Base-by-base conservation (phyloP, 2,888 invertebrate genomes). In the Elmis aenea region DNA sequence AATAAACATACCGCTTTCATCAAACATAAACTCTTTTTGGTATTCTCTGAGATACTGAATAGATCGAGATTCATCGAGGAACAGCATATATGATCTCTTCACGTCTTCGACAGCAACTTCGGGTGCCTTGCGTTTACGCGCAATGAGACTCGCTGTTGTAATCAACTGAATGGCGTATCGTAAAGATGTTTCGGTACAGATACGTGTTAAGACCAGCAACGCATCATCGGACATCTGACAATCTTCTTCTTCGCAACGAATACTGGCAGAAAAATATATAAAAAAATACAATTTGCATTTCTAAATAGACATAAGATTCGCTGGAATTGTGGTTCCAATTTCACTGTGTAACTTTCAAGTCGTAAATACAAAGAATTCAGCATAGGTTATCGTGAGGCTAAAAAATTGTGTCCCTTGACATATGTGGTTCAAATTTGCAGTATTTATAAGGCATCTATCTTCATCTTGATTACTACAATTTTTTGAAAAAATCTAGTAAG, bases 91-190 rank as follows among this genome's bases (percentile, higher is more conserved):
- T 0, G 95, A 96, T 48, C 91, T 82, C 69, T 92, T 94, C 1
- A 99, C 85, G 59, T 99, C 97, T 28, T 91, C 92, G 48, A 92
- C 86, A 20, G 62, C 64, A 2, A 89, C 87, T 73, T 89, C 86
- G 2, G 79, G 77, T 1, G 87, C 88, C 70, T 94, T 95, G 50
- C 94, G 77, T 52, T 91, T 82, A 26, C 85, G 77, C 33, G 92
- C 83, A n/a, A 96, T 90, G n/a, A 99, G 79, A 50, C 88, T 87
- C 0, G 97, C 88, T 0, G 94, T 90, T 16, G 95, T 94, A 54
- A 99, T 97, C 16, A 99, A 77, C 61, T 99, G 99, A 64, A 99
- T 97, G 15, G 95, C 90, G 69, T 99, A 99, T 38, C 99, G 80
- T 8, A 99, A 73, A 0, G 94, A 94, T 0, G 96, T 93, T 62